Evolutionary conservation across 2,113 vertebrate species (phyloP), one percentile per base, ranked within the genome.

Genomic region (Cryptotis parvus): DNA sequence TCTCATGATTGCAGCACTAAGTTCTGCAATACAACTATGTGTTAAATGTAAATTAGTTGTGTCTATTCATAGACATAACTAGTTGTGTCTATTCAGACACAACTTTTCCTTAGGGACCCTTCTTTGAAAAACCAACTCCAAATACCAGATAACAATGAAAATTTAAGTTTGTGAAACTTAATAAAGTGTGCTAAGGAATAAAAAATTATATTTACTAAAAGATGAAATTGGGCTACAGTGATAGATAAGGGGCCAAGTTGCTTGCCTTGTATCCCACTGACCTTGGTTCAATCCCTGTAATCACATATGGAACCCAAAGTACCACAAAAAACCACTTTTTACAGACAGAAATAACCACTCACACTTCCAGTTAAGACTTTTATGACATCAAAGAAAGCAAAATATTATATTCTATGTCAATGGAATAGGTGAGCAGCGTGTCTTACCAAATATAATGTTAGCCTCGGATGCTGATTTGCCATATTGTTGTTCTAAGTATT

Each of bases 401-500:
- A 49, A 15, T 58, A 58, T 58, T 58, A 20, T 58, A 58, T 22
- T 20, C 55, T 4, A 72, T 58, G 68, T 49, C 7, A 29, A 72
- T 14, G 26, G 87, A 92, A 84, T 0, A 39, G 6, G 6, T 29
- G 65, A 89, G 76, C 0, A 6, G 8, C 6, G 11, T 63, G 55
- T 94, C 98, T 98, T 95, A 99, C 99, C 99, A 87, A 99, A 97
- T 18, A 99, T 86, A 96, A 99, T 98, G 96, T 99, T 99, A 33
- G 98, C 97, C 88, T 97, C 98, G 45, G 98, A 98, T 70, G 98
- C 91, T 33, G 98, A 97, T 76, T 98, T 97, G 39, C 98, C 98
- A 92, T 99, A 99, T 85, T 99, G 99, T n/a, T 99, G 99, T 72
- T 99, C 99, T 95, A 99, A 94, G 84, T 99, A 99, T 96, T 99